These are phyloP conservation scores for Polyodon spathula DNA, from an alignment of 2,113 vertebrate species.

Conservation along the genomic window DNA sequence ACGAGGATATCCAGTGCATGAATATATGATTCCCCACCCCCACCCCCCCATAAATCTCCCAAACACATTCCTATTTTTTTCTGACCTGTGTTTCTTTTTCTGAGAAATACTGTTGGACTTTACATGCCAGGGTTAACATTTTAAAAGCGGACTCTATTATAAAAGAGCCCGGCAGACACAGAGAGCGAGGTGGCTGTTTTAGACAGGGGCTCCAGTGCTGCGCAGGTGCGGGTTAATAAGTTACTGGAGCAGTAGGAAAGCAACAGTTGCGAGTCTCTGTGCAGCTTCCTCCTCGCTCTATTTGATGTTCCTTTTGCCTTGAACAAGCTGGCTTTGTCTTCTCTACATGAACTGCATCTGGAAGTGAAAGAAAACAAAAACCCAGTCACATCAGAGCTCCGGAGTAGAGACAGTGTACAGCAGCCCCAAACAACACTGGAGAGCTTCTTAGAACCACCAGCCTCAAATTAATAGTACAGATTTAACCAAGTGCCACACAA, in stretches of 20 bases:
- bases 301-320: slow-evolving; percentile 60
- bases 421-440: neutral
- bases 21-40: too few species aligned
- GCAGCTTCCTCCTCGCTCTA: slow-evolving; percentile 38
- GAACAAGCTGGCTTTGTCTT: slow-evolving; percentile 56
- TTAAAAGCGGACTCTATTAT: neutral
- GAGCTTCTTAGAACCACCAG: too few species aligned
- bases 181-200: neutral
- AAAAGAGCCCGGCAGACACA: neutral
- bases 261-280: slow-evolving; percentile 12
- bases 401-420: neutral
- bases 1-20: too few species aligned
- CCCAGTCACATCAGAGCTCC: neutral
- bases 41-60: too few species aligned
- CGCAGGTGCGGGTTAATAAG: neutral
- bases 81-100: neutral
- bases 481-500: too few species aligned
- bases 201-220: neutral
- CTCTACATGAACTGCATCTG: slow-evolving; percentile 93
- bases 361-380: slow-evolving; percentile 8
- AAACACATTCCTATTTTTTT: too few species aligned
- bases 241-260: slow-evolving; percentile 14
- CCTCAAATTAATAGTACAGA: too few species aligned
- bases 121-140: neutral
- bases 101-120: neutral